phyloP scores from a whole-genome alignment of 2,888 invertebrate species.

The Emmelina monodactyla region DNA sequence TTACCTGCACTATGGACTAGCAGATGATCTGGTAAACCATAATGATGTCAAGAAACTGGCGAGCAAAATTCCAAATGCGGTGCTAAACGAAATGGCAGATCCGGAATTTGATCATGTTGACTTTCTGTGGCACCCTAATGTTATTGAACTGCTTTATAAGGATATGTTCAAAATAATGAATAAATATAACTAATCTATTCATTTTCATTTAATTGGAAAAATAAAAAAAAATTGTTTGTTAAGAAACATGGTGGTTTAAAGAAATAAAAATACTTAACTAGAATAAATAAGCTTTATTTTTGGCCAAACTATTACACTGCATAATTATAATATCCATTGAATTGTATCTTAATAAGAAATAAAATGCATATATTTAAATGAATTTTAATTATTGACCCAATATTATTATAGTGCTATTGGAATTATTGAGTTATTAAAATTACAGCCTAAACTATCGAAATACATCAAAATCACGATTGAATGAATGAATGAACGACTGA shows the following conservation, averaged over 20 bases:
- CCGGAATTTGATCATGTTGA: slow-evolving; percentile 28
- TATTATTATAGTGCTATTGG: slow-evolving; percentile 9
- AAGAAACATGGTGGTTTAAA: no score
- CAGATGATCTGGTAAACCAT: slow-evolving; percentile 21
- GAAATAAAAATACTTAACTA: slow-evolving; percentile 22
- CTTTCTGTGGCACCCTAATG: slow-evolving; percentile 30
- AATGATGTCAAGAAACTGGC: slow-evolving; percentile 23
- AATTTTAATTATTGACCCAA: slow-evolving; percentile 19
- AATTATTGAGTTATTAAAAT: background rate
- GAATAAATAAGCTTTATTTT: slow-evolving; percentile 67
- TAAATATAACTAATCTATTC: no score
- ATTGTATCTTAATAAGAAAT: slow-evolving; percentile 27
- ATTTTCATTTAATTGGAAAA: no score
- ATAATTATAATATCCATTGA: slow-evolving; percentile 42
- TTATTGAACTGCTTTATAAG: slow-evolving; percentile 6
- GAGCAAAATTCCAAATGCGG: slow-evolving; percentile 20
- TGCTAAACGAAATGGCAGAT: slow-evolving; percentile 16
- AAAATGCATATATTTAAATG: slow-evolving; percentile 27
- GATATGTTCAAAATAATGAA: no score
- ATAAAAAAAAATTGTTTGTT: no score
- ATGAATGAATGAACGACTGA: no score
- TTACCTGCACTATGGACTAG: slow-evolving; percentile 27
- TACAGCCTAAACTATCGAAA: slow-evolving; percentile 1
- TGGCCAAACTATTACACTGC: slow-evolving; percentile 62
- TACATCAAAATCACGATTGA: no score